Evolutionary conservation across 1,140 invertebrate species (phyloP).

Genomic region (Metaphire vulgaris): DNA sequence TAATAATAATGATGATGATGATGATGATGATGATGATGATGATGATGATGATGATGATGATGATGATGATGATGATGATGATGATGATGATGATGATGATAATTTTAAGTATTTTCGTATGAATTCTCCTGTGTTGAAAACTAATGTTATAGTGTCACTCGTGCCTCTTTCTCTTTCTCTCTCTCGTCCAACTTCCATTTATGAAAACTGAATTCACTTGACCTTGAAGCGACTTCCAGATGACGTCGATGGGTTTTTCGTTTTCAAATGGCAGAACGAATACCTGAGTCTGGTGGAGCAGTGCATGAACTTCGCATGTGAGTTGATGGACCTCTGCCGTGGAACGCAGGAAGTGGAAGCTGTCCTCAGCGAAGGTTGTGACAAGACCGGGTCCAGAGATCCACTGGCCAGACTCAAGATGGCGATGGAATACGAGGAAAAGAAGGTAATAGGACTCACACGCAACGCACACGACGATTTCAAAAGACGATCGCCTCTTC

Average conservation of each 20-base stretch:
- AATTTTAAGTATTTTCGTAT: background rate
- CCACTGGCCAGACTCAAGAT: conserved; percentile 41
- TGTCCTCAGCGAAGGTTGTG: conserved; percentile 24
- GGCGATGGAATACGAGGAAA: conserved; percentile 38
- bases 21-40: background rate
- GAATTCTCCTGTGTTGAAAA: conserved; percentile 28
- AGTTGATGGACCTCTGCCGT: too few species aligned
- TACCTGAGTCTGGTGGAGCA: too few species aligned
- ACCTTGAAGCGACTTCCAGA: too few species aligned
- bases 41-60: background rate
- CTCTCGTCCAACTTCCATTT: conserved; percentile 88
- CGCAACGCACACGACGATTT: too few species aligned
- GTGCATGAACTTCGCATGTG: too few species aligned
- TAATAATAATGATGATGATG: background rate
- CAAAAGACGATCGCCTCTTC: too few species aligned
- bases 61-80: conserved; percentile 42
- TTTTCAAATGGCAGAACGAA: conserved; percentile 30
- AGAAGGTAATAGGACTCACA: conserved; percentile 59
- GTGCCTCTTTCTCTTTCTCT: conserved; percentile 93
- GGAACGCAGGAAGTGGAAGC: conserved; percentile 32
- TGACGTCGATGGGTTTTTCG: too few species aligned
- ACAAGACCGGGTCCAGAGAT: conserved; percentile 30
- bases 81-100: conserved; percentile 62
- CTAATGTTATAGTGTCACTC: conserved; percentile 56
- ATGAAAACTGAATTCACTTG: too few species aligned